A percentile compares a stretch with the other conserved stretches of the same genome.
phyloP scores from a whole-genome alignment of 2,797 vertebrate species.

The Sphaeramia orbicularis region DNA sequence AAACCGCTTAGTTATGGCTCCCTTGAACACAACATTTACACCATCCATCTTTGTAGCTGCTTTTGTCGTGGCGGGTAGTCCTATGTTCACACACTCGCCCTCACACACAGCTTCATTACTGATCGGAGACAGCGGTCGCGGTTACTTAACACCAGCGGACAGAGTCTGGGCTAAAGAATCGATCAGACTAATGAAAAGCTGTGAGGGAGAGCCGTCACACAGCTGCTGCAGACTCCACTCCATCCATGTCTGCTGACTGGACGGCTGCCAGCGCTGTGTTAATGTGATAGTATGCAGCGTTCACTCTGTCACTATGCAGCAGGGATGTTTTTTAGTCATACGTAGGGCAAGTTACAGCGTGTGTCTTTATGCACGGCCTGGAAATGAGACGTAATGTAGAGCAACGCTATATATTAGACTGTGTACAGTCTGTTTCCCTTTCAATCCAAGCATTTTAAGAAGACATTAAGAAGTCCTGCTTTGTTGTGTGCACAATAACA shows the following conservation, averaged over 20 bases:
- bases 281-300: conserved; percentile 41
- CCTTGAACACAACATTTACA: conserved; percentile 23
- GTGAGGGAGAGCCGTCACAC: conserved; percentile 54
- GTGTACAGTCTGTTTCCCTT: background rate
- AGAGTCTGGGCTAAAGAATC: conserved; percentile 24
- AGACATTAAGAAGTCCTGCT: background rate
- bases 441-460: background rate
- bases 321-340: conserved; percentile 34
- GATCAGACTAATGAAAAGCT: conserved; percentile 61
- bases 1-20: conserved; percentile 34
- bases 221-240: conserved; percentile 55
- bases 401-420: no score
- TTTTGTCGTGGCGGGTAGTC: conserved; percentile 32
- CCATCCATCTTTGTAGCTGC: conserved; percentile 40
- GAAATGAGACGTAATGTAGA: conserved; percentile 9
- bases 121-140: conserved; percentile 20
- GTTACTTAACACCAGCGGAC: conserved; percentile 42
- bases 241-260: conserved; percentile 38
- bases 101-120: conserved; percentile 41
- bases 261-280: conserved; percentile 32
- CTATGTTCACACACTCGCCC: no score
- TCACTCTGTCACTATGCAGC: conserved; percentile 32
- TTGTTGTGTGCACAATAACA: conserved; percentile 3
- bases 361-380: background rate
- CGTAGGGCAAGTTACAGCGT: conserved; percentile 18